phyloP scores from a whole-genome alignment of 2,888 invertebrate species.

The Pseudolycoriella hygida region DNA sequence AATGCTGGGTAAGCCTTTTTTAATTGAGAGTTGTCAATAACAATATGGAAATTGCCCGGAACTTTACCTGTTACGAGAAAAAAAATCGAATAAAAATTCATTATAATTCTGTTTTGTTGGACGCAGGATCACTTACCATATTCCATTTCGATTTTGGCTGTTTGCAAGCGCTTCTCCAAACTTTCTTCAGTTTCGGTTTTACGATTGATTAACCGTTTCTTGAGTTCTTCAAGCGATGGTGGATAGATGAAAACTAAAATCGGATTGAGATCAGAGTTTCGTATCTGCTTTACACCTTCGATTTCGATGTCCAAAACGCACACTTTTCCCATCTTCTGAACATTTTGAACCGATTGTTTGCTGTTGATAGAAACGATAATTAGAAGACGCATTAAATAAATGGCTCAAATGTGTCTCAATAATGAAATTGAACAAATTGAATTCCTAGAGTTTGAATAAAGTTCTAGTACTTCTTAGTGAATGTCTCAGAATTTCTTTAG shows the following conservation, averaged over 20 bases:
- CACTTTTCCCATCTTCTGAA: conserved; percentile 62
- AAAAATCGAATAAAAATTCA: conserved; percentile 4
- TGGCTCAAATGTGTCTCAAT: too few relatives aligned
- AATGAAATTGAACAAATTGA: too few relatives aligned
- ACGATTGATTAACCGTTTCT: conserved; percentile 50
- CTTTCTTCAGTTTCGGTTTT: conserved; percentile 86
- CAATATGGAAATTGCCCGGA: conserved; percentile 65
- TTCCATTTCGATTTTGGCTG: conserved; percentile 64
- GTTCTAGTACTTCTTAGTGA: too few relatives aligned
- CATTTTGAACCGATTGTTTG: conserved; percentile 66
- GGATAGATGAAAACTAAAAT: conserved; percentile 81
- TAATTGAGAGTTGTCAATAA: conserved; percentile 67
- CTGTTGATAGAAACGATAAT: too few relatives aligned
- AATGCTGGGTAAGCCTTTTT: conserved; percentile 63
- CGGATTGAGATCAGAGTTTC: conserved; percentile 63
- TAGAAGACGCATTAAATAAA: too few relatives aligned
- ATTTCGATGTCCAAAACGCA: conserved; percentile 91
- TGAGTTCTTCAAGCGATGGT: conserved; percentile 66
- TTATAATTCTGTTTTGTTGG: neutral
- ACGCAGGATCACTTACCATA: conserved; percentile 42
- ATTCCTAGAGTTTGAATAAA: too few relatives aligned
- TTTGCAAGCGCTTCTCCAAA: conserved; percentile 54
- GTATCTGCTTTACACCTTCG: conserved; percentile 84
- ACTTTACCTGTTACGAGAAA: conserved; percentile 30
- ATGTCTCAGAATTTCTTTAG: too few relatives aligned